Conservation (phyloP, 2,797 vertebrate genomes). For the Sebastes hubbsi region DNA sequence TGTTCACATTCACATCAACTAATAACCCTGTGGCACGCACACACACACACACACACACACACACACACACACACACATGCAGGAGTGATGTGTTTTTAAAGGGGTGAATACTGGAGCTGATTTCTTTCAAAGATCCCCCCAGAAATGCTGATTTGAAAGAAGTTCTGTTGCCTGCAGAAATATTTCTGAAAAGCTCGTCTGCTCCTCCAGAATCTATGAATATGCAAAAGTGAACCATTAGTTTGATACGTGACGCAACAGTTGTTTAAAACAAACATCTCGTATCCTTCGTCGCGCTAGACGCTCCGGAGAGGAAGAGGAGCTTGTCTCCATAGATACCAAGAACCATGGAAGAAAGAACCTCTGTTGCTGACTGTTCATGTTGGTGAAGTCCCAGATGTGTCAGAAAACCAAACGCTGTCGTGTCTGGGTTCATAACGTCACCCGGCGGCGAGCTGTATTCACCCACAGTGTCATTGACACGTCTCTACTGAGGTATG, state of each 20-base stretch:
- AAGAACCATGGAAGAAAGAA: no score
- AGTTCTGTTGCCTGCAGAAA: no score
- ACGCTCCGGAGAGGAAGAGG: no score
- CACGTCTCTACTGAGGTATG: no score
- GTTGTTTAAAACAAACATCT: neutral
- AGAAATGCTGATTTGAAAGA: neutral
- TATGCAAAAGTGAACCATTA: neutral
- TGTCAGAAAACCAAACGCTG: no score
- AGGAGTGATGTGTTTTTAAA: neutral
- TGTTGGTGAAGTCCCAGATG: no score
- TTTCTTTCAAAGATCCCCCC: neutral
- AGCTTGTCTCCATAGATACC: no score
- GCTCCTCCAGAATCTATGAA: neutral
- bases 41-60: conserved; percentile 1
- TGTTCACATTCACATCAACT: conserved; percentile 34
- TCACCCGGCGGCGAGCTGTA: no score
- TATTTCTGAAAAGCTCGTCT: no score
- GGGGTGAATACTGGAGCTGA: neutral
- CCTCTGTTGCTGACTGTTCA: no score
- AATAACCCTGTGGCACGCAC: neutral
- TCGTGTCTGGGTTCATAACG: no score
- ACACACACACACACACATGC: neutral
- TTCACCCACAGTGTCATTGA: no score
- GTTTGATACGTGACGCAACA: neutral
- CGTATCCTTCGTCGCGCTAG: neutral